Evolutionary conservation across 53 echinoderm and acorn worm species (phyloP), one percentile per base, ranked within the genome.

Genomic region (Paracentrotus lividus): DNA sequence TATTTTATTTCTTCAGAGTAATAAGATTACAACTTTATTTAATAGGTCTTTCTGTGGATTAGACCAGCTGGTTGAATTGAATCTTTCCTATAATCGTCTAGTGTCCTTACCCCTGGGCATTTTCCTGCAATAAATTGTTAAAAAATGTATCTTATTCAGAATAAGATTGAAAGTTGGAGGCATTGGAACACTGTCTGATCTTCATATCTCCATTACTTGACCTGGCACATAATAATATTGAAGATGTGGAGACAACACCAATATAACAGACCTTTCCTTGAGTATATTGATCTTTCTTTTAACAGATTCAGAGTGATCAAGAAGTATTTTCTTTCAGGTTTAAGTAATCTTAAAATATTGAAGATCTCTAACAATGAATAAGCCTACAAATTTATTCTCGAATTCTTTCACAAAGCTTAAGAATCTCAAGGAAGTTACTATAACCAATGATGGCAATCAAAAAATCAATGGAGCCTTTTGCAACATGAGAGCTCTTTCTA

Each of bases 271-370:
- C 27, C 86, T 38, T 2, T 53, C 86, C 21, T 36, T 86, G 86
- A 33, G 21, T 86, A 53, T 54, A 34, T 86, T 18, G 56, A 86
- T 86, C 54, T 86, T 86, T 86, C 86, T 54, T 56, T 44, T 21
- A 86, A 86, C 56, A 53, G 18, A 86, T 6, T 86, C 23, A 44
- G 4, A 54, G 3, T 8, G 5, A 16, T 54, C 33, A 54, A 54
- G 1, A 38, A 31, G 6, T 36, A 36, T 55, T 3, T 86, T 21
- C 12, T 86, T 8, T 8, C 0, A 23, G 36, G 86, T 32, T 56
- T 55, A 21, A 31, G 55, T 7, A 86, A 86, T 86, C 34, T 86
- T 34, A 52, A 34, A 86, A 38, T 55, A 54, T 56, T 86, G 13
- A 34, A 56, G 20, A 38, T 56, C 7, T 86, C 86, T 53, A 5